Evolutionary conservation across 2,797 vertebrate genomes (phyloP).

Genomic region (Bovichtus diacanthus): DNA sequence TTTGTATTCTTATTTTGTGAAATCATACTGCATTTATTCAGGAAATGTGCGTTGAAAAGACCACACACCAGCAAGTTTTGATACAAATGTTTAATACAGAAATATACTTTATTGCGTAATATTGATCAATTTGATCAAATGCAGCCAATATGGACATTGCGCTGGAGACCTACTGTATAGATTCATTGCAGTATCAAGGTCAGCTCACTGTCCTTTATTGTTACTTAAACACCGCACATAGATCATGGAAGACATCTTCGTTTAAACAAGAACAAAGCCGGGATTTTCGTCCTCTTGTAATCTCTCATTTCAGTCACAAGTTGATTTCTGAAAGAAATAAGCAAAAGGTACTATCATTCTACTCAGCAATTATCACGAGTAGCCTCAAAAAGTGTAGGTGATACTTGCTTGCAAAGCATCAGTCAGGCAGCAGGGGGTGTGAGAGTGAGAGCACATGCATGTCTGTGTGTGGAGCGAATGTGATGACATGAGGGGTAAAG

Average conservation of each 20-base stretch:
- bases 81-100: conserved; percentile 65
- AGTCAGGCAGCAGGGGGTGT: no score
- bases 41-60: background rate
- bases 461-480: no score
- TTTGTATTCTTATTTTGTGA: background rate
- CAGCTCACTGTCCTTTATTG: conserved; percentile 17
- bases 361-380: background rate
- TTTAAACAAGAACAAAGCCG: conserved; percentile 35
- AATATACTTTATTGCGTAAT: conserved; percentile 30
- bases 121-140: conserved; percentile 72
- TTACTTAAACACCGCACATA: conserved; percentile 1
- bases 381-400: background rate
- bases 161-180: background rate
- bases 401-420: no score
- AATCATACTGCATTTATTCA: background rate
- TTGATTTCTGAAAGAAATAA: conserved; percentile 58
- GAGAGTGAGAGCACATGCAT: no score
- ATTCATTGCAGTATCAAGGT: background rate
- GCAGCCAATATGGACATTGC: conserved; percentile 20
- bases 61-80: background rate
- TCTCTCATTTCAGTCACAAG: conserved; percentile 6
- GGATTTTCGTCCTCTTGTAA: conserved; percentile 1
- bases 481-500: no score
- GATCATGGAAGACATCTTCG: background rate
- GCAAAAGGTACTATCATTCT: background rate